Base-by-base conservation (phyloP, 2,888 invertebrate species). In the Dasysyrphus albostriatus region DNA sequence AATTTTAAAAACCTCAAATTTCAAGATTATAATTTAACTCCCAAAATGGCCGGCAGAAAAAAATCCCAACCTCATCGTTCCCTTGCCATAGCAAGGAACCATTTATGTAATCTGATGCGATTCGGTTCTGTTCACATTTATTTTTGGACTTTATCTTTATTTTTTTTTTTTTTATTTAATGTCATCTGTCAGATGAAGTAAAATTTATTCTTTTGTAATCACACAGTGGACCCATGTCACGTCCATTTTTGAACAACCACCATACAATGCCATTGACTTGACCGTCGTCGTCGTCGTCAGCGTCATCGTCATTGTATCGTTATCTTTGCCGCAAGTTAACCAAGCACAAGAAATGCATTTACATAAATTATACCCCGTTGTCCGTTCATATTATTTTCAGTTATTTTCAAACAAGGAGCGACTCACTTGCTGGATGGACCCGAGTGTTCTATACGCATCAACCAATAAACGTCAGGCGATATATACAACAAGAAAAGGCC, bases 131-230 rank as follows among this genome's bases (percentile, higher is more conserved):
- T 73, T 81, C 32, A 81, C 65, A 72, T 70, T 63, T 19, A 69
- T 78, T 39, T n/a, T 32, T 63, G 49, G 72, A 69, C 72, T 59
- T 63, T 69, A 75, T 24, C 47, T 54, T 58, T n/a, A 61, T 24
- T 24, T 6, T 65, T 12, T 54, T 54, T 51, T 54, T 59, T 79
- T 80, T 70, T 49, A 72, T 91, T 91, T 92, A 90, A 91, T 91
- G 91, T 92, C 92, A 92, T 90, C 90, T 92, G 92, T 92, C 92
- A 91, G 91, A 91, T 91, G 90, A 91, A 91, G 90, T 90, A 89
- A 89, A 91, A 92, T 92, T 92, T 92, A 92, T 91, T 92, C 89
- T 90, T 90, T 92, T 92, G 92, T 92, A 92, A 92, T 92, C 91
- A 91, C 91, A 91, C 19, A 47, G 75, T 75, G 54, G 78, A 87